Conservation (phyloP, 2,888 invertebrate species). For the Octodonta nipae region DNA sequence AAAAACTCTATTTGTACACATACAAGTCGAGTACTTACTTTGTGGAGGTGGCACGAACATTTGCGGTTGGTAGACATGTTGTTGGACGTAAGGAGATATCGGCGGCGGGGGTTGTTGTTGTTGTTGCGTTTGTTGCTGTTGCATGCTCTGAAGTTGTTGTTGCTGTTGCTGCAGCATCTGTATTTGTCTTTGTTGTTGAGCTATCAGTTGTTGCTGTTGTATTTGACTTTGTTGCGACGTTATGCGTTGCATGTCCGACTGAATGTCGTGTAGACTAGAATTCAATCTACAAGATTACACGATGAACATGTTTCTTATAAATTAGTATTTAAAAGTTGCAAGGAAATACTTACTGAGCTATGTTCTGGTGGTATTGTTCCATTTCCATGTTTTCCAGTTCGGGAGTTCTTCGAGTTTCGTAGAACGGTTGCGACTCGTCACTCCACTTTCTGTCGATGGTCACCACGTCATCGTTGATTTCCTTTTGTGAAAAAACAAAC, state of each 20-base stretch:
- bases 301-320: neutral
- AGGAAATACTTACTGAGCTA: constrained; percentile 54
- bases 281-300: constrained; percentile 56
- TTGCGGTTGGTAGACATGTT: constrained; percentile 35
- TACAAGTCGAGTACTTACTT: constrained; percentile 10
- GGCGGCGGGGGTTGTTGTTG: constrained; percentile 17
- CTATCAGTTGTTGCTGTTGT: constrained; percentile 45
- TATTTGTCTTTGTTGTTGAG: constrained; percentile 34
- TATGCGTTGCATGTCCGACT: constrained; percentile 83
- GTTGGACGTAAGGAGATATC: constrained; percentile 23
- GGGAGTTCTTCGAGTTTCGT: constrained; percentile 55
- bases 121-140: constrained; percentile 16
- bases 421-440: constrained; percentile 43
- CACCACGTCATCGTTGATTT: constrained; percentile 44
- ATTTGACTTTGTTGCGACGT: constrained; percentile 70
- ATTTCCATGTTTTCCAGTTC: constrained; percentile 71
- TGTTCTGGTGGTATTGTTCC: constrained; percentile 48
- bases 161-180: constrained; percentile 31
- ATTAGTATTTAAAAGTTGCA: neutral
- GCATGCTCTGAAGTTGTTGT: constrained; percentile 23
- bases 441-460: constrained; percentile 54
- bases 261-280: constrained; percentile 83
- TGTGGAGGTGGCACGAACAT: constrained; percentile 44
- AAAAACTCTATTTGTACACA: too few species aligned
- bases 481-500: constrained; percentile 37